Conservation (phyloP, 30 jellyfish, hydroid and myxozoan genomes). For the Pelagia noctiluca region DNA sequence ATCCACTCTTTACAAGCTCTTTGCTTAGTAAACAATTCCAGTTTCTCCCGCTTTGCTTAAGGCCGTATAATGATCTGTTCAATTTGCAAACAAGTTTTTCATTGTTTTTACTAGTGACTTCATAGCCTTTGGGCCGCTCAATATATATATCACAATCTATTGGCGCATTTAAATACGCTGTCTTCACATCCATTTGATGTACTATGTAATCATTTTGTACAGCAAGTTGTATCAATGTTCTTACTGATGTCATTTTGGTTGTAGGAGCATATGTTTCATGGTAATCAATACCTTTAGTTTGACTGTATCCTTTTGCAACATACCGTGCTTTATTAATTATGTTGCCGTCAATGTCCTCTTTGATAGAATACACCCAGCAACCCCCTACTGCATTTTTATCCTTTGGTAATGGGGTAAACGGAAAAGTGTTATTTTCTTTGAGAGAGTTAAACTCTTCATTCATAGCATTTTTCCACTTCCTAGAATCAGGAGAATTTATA, state of each 20-base stretch:
- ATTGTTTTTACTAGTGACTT: background rate
- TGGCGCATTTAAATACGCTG: constrained; percentile 69
- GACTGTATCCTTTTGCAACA: constrained; percentile 53
- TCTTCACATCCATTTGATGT: constrained; percentile 51
- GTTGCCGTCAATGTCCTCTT: constrained; percentile 17
- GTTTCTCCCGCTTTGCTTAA: constrained; percentile 80
- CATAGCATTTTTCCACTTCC: constrained; percentile 38
- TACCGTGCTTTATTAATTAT: constrained; percentile 24
- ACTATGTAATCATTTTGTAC: too few relatives aligned
- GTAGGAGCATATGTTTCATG: constrained; percentile 52
- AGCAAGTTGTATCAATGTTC: constrained; percentile 18
- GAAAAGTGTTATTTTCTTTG: background rate
- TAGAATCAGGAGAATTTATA: constrained; percentile 23
- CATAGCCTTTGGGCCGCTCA: constrained; percentile 37
- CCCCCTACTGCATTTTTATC: constrained; percentile 50
- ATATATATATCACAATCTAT: constrained; percentile 22
- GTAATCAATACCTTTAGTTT: constrained; percentile 23
- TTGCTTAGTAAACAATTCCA: constrained; percentile 45
- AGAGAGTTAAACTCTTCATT: constrained; percentile 34
- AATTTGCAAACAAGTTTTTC: constrained; percentile 38
- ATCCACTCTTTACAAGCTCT: constrained; percentile 12
- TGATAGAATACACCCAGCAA: constrained; percentile 38
- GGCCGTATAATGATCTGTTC: constrained; percentile 73
- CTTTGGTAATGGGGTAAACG: constrained; percentile 23
- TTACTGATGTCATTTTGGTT: constrained; percentile 15